phyloP scores from a whole-genome alignment of 2,888 invertebrate species.

The Polia nebulosa region DNA sequence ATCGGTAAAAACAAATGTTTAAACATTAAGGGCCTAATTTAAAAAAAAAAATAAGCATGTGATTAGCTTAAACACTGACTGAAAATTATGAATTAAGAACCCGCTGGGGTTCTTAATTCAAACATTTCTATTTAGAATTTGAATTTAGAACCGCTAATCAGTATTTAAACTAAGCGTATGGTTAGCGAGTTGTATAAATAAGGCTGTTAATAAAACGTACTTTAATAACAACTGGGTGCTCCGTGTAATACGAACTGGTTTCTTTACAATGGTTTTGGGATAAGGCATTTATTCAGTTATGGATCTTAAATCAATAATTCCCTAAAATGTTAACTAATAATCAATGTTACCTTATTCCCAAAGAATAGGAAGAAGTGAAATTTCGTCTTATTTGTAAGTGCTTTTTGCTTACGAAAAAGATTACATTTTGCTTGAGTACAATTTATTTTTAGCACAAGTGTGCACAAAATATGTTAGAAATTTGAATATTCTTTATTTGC shows the following conservation, averaged over 20 bases:
- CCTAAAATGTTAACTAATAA: slow-evolving; percentile 1
- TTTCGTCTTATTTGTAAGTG: slow-evolving; percentile 3
- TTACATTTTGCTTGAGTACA: no score
- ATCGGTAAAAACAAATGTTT: neutral
- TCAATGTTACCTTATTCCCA: slow-evolving; percentile 43
- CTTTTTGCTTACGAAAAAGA: neutral
- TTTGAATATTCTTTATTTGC: neutral
- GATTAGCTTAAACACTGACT: no score
- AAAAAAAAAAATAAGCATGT: no score
- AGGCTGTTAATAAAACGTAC: no score
- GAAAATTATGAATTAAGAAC: no score
- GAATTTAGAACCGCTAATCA: no score
- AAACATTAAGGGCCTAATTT: no score
- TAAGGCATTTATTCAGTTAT: neutral
- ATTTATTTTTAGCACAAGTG: neutral
- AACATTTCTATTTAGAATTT: no score
- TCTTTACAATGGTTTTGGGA: neutral
- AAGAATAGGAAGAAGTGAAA: slow-evolving; percentile 25
- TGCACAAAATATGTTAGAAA: slow-evolving; percentile 18
- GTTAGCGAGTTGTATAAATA: no score
- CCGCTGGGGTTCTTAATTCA: no score
- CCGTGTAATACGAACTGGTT: neutral
- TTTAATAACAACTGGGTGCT: neutral
- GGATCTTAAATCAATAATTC: neutral
- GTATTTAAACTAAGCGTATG: no score